Percentiles rank a stretch among this genome's conserved stretches.
Conservation (phyloP, 2,113 vertebrate species). For the Agapornis roseicollis region DNA sequence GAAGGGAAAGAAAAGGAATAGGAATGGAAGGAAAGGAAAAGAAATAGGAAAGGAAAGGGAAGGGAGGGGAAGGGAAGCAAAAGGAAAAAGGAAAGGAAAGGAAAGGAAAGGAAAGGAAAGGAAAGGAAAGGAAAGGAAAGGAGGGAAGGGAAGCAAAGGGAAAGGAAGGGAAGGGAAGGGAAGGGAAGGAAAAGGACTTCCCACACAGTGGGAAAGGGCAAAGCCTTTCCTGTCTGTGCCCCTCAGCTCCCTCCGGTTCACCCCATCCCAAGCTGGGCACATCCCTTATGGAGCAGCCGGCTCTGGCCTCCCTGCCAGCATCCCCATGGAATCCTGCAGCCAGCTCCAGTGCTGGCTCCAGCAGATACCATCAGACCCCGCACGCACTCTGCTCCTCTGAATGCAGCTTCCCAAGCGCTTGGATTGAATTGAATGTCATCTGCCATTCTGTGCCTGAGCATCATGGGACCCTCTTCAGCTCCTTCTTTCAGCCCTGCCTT, state of each 20-base stretch:
- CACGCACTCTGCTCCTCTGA: not conserved
- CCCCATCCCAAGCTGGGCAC: not conserved
- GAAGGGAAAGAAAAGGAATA: no score
- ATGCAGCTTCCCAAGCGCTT: not conserved
- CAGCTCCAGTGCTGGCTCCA: not conserved
- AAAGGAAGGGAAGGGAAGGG: no score
- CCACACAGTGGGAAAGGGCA: not conserved
- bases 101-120: fast-evolving
- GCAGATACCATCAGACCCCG: not conserved
- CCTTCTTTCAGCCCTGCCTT: not conserved
- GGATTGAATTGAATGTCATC: not conserved
- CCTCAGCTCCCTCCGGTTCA: not conserved
- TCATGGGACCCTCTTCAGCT: not conserved
- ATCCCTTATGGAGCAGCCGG: not conserved
- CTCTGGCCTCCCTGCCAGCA: not conserved
- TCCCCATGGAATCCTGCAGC: not conserved
- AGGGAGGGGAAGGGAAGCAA: no score
- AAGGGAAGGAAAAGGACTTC: not conserved
- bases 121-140: fast-evolving
- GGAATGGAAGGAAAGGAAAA: no score
- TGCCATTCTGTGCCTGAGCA: not conserved
- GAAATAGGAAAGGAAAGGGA: no score
- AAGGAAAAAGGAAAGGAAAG: no score
- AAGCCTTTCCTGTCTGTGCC: not conserved
- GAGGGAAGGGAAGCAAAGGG: fast-evolving